Percentiles rank a stretch among this genome's conserved stretches.
These are phyloP conservation scores for Temnothorax longispinosus DNA, from an alignment of 1,140 invertebrate species.

Conservation along the genomic window DNA sequence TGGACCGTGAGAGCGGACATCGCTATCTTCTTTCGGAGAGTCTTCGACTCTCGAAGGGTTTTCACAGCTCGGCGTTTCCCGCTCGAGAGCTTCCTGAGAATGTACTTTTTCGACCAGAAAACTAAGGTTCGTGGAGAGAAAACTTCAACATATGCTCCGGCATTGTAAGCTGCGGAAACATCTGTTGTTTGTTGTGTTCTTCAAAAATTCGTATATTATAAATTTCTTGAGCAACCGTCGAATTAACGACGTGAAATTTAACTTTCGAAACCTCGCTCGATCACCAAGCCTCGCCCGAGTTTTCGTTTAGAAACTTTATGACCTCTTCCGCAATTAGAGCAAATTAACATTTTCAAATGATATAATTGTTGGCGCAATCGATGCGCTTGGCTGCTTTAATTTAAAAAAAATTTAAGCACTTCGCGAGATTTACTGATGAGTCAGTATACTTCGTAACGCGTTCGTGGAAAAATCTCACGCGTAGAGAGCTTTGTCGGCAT, in stretches of 20 bases:
- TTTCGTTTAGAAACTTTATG: conserved; percentile 16
- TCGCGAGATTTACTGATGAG: conserved; percentile 35
- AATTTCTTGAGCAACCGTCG: not conserved
- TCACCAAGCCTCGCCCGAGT: not conserved
- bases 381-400: not conserved
- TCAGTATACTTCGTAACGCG: conserved; percentile 59
- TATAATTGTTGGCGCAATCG: conserved; percentile 15
- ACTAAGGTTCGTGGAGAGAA: not conserved
- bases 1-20: conserved; percentile 66
- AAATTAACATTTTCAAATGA: conserved; percentile 37
- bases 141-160: conserved; percentile 22
- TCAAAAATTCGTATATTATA: conserved; percentile 6
- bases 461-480: conserved; percentile 64
- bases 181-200: not conserved
- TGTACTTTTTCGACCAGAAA: conserved; percentile 46
- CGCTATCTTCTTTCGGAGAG: conserved; percentile 3
- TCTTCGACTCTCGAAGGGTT: conserved; percentile 8
- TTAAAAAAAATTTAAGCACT: conserved; percentile 3
- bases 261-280: not conserved
- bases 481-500: not conserved
- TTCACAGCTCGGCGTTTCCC: not conserved
- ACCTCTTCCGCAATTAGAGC: not conserved
- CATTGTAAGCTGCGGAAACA: not conserved
- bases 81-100: not conserved
- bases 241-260: not conserved